Evolutionary conservation across 2,888 invertebrate species (phyloP).

Genomic region (Ectemnius continuus): DNA sequence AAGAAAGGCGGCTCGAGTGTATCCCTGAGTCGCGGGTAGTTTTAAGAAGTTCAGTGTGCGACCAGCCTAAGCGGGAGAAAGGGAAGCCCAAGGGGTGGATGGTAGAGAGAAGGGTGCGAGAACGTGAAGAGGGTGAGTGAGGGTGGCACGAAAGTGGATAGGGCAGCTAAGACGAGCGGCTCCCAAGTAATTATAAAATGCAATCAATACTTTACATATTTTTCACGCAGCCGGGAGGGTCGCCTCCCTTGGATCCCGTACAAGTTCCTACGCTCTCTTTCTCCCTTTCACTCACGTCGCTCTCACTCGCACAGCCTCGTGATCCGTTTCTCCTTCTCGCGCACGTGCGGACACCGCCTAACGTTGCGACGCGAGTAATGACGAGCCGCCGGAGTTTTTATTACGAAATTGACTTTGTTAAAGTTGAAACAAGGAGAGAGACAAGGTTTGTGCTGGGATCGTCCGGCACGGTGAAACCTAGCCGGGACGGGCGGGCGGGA

Average conservation of each 20-base stretch:
- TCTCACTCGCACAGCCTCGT: constrained; percentile 2
- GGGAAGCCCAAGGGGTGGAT: constrained; percentile 52
- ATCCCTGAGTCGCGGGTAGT: too few relatives aligned
- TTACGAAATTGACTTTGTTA: constrained; percentile 37
- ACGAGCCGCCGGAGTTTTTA: constrained; percentile 32
- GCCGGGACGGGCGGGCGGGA: too few relatives aligned
- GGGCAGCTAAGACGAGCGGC: constrained; percentile 78
- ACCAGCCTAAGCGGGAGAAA: constrained; percentile 10
- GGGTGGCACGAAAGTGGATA: constrained; percentile 65
- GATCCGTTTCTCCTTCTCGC: constrained; percentile 16
- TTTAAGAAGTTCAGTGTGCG: too few relatives aligned
- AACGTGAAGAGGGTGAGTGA: constrained; percentile 58
- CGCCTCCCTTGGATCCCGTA: constrained; percentile 45
- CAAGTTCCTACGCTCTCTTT: constrained; percentile 42
- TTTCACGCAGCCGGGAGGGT: constrained; percentile 74
- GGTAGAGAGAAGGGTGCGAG: constrained; percentile 61
- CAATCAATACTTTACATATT: constrained; percentile 79
- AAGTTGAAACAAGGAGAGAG: constrained; percentile 29
- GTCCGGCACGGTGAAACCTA: neutral
- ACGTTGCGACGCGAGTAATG: constrained; percentile 49
- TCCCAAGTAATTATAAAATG: constrained; percentile 78
- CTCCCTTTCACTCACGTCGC: constrained; percentile 25
- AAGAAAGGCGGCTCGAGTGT: neutral
- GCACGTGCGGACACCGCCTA: constrained; percentile 28
- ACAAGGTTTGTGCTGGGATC: neutral